Evolutionary conservation across 2,888 invertebrate genomes (phyloP).

Genomic region (Troides helena): DNA sequence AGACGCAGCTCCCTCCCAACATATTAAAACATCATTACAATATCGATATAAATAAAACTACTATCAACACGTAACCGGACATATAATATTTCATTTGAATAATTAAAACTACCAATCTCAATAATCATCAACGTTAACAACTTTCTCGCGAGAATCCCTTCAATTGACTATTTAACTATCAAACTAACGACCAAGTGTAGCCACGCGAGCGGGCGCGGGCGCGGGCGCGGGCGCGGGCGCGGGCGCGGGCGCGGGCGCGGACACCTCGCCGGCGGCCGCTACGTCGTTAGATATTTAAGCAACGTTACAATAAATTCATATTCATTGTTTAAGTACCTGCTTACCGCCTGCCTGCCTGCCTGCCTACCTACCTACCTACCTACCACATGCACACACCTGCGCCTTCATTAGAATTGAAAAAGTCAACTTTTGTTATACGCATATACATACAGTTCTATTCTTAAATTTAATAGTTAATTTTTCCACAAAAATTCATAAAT

Average conservation of each 20-base stretch:
- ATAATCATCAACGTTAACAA: constrained; percentile 44
- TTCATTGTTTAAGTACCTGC: too few species aligned
- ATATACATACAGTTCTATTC: neutral
- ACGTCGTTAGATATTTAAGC: neutral
- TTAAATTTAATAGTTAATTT: neutral
- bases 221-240: too few species aligned
- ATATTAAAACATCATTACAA: neutral
- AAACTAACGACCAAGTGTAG: constrained; percentile 44
- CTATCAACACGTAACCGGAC: neutral
- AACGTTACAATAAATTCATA: too few species aligned
- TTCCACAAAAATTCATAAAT: constrained; percentile 15
- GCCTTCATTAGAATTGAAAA: too few species aligned
- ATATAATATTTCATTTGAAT: neutral
- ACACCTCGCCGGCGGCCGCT: too few species aligned
- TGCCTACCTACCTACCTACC: too few species aligned
- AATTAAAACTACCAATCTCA: constrained; percentile 62
- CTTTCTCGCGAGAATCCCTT: constrained; percentile 40
- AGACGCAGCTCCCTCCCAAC: too few species aligned
- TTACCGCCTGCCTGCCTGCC: too few species aligned
- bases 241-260: too few species aligned
- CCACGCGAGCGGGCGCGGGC: too few species aligned
- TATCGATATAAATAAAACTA: neutral
- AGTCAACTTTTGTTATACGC: too few species aligned
- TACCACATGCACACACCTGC: too few species aligned
- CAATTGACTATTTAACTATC: constrained; percentile 71